Base-by-base conservation (phyloP, 2,888 invertebrate species). In the Phaonia tiefii region DNA sequence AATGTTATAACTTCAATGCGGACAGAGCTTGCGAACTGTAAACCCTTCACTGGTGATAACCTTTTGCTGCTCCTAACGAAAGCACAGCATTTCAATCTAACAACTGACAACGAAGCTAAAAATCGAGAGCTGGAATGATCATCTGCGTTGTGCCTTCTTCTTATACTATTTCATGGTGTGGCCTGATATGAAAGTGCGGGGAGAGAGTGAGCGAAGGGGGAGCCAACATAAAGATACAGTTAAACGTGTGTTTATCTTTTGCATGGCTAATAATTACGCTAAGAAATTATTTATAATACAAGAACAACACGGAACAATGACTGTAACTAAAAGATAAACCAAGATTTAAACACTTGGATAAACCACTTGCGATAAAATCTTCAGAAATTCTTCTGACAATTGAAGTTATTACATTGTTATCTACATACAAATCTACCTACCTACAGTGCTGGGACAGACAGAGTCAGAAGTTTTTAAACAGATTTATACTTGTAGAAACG, bases 221-320 rank as follows among this genome's bases (percentile, higher is more conserved):
- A 17, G 42, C 11, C 42, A 39, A 5, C 8, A 8, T 31, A 42
- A 42, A 49, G 58, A 74, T 71, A 75, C 81, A 75, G 81, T 81
- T 81, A 81, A 81, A 66, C 42, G 51, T 63, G 39, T 67, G 56
- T 65, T 56, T 72, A 70, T 75, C 72, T 75, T 17, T 75, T 66
- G 78, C 72, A 75, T 56, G 56, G 17, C 15, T 69, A 75, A 73
- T 75, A 78, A 75, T 81, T 78, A 72, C 75, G 17, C 66, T 76
- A 37, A 37, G 76, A 76, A 70, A 63, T 63, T 63, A 63, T 39
- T 63, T 63, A 63, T 22, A 63, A 11, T 39, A 15, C 13, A 56
- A 22, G n/a, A 8, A 8, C 56, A 79, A 39, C 20, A 63, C 46
- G 13, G 42, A 20, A 15, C 13, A 63, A 17, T 22, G 54, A 4